Percentiles rank a stretch among this genome's conserved stretches.
phyloP scores from a whole-genome alignment of 2,113 vertebrate genomes.

The Lamprotornis superbus region DNA sequence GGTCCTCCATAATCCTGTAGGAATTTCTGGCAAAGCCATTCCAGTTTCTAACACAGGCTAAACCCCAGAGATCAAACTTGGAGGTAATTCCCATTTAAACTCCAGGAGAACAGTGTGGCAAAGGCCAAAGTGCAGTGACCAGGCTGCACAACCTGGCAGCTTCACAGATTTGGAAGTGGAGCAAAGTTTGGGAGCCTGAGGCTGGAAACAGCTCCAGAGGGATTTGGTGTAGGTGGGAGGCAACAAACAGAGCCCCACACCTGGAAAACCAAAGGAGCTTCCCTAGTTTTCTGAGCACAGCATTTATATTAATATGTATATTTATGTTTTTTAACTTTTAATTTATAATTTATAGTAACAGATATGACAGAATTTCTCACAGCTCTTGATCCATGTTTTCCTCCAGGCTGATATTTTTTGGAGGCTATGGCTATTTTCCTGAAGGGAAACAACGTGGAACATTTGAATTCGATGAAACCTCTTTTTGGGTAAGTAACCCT shows the following conservation, averaged over 20 bases:
- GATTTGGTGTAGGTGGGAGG: not conserved
- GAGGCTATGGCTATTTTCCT: slow-evolving; percentile 92
- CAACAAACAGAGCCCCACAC: not conserved
- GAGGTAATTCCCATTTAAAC: not conserved
- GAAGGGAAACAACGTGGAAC: slow-evolving; percentile 84
- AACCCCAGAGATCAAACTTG: not conserved
- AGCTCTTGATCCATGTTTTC: not conserved
- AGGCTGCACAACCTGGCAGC: not conserved
- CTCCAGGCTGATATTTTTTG: slow-evolving; percentile 91
- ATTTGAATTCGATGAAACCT: slow-evolving; percentile 93
- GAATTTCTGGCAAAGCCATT: not conserved
- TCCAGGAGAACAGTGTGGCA: accelerated
- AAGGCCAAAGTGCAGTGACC: not conserved
- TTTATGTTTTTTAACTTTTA: not conserved
- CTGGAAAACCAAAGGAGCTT: not conserved
- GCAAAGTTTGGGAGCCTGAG: not conserved
- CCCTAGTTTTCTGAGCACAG: not conserved
- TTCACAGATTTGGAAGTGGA: accelerated
- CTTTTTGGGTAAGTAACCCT: slow-evolving; percentile 80
- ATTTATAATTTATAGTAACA: not conserved
- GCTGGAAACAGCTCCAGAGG: not conserved
- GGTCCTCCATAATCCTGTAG: not conserved
- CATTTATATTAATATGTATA: no score
- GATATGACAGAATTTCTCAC: not conserved
- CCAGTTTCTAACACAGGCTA: not conserved